Percentiles rank a stretch among this genome's conserved stretches.
phyloP scores from a whole-genome alignment of 2,113 vertebrate species.

The Embiotoca jacksoni region DNA sequence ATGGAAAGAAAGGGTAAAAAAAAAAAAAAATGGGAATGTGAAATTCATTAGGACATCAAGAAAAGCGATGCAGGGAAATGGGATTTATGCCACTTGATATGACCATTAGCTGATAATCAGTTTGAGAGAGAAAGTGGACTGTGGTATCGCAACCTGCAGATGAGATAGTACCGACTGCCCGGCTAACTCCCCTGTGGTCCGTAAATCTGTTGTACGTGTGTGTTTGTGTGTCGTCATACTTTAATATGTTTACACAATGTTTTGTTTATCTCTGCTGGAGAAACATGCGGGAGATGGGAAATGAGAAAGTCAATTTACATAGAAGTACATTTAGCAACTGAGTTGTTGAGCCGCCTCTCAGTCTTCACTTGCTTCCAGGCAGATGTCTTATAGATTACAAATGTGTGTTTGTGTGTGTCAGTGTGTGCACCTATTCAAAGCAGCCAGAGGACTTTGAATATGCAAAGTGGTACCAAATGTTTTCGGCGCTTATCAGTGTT shows the following conservation, averaged over 20 bases:
- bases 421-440: constrained; percentile 48
- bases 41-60: constrained; percentile 51
- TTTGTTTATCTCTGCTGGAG: constrained; percentile 40
- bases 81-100: constrained; percentile 71
- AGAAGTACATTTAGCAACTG: constrained; percentile 13
- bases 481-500: constrained; percentile 56
- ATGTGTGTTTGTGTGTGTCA: not conserved
- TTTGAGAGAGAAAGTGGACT: constrained; percentile 36
- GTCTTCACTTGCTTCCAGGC: constrained; percentile 33
- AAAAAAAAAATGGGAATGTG: not conserved
- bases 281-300: constrained; percentile 29
- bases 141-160: constrained; percentile 37
- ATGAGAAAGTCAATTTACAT: constrained; percentile 12
- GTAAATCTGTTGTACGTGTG: constrained; percentile 11
- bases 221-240: constrained; percentile 22
- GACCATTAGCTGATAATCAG: constrained; percentile 65
- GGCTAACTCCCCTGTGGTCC: constrained; percentile 13
- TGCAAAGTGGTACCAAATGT: constrained; percentile 65
- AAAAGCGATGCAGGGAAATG: constrained; percentile 58
- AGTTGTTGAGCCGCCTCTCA: not conserved
- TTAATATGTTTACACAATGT: constrained; percentile 41
- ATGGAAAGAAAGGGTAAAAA: constrained; percentile 5
- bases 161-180: constrained; percentile 36
- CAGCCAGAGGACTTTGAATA: constrained; percentile 62
- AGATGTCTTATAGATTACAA: constrained; percentile 28